Evolutionary conservation across 2,888 invertebrate genomes (phyloP).

Genomic region (Azorinus chamasolen): DNA sequence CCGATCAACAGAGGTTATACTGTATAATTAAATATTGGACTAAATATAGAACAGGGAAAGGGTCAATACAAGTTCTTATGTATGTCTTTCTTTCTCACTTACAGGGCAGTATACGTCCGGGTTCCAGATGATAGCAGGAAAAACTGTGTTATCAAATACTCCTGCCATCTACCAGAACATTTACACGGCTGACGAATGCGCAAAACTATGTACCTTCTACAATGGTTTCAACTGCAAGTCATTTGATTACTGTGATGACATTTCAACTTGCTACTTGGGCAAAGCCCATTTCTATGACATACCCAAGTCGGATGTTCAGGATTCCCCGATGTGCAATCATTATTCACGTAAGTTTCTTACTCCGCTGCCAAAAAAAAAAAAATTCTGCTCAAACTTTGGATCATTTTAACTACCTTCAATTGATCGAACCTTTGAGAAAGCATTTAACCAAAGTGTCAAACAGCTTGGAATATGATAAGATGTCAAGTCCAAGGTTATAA

Average conservation of each 20-base stretch:
- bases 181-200: constrained; percentile 72
- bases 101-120: constrained; percentile 73
- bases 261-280: constrained; percentile 76
- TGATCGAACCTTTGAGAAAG: too few relatives aligned
- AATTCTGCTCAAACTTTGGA: background rate
- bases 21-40: too few relatives aligned
- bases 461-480: too few relatives aligned
- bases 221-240: constrained; percentile 77
- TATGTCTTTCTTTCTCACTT: constrained; percentile 19
- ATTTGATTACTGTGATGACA: constrained; percentile 76
- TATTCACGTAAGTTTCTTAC: constrained; percentile 78
- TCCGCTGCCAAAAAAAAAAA: background rate
- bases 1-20: too few relatives aligned
- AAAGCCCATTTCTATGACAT: constrained; percentile 72
- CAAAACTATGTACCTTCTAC: constrained; percentile 74
- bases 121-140: constrained; percentile 67
- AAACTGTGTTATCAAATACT: constrained; percentile 70
- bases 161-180: constrained; percentile 76
- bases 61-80: too few relatives aligned
- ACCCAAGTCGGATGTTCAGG: constrained; percentile 66
- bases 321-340: constrained; percentile 73
- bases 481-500: too few relatives aligned
- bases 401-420: too few relatives aligned
- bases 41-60: too few relatives aligned
- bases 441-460: too few relatives aligned